Conservation (phyloP, 2,888 invertebrate genomes). For the Agriopis marginaria region DNA sequence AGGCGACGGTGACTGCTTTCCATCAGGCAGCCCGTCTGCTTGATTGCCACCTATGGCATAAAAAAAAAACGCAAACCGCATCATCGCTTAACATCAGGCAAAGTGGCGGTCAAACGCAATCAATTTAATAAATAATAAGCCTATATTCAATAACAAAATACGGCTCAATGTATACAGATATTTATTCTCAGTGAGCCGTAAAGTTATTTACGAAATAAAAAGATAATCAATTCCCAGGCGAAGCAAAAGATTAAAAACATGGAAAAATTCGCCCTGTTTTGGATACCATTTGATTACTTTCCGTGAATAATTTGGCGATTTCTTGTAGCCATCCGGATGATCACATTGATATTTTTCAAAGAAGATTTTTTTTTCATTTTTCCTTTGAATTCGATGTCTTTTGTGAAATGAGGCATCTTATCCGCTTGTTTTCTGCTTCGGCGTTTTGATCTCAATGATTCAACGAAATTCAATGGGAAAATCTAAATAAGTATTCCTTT, state of each 20-base stretch:
- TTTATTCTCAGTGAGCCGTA: background rate
- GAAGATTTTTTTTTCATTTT: conserved; percentile 22
- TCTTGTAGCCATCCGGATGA: conserved; percentile 26
- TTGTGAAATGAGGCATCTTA: conserved; percentile 29
- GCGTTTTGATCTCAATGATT: conserved; percentile 24
- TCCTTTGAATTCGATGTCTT: conserved; percentile 31
- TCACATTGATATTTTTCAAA: conserved; percentile 35
- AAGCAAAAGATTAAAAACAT: conserved; percentile 18
- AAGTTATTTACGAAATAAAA: conserved; percentile 10
- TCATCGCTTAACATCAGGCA: too few relatives aligned
- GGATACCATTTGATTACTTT: conserved; percentile 36
- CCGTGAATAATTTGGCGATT: conserved; percentile 35
- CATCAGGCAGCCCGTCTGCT: too few relatives aligned
- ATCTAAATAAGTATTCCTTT: background rate
- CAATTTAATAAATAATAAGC: too few relatives aligned
- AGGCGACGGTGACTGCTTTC: too few relatives aligned
- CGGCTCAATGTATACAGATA: background rate
- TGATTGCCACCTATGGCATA: too few relatives aligned
- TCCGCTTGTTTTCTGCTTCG: conserved; percentile 31
- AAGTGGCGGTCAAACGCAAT: too few relatives aligned
- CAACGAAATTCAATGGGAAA: conserved; percentile 4
- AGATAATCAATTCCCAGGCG: conserved; percentile 5
- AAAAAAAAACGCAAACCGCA: too few relatives aligned
- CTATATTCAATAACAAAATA: background rate
- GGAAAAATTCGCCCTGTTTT: background rate